Evolutionary conservation across 2,888 invertebrate genomes (phyloP), one percentile per base, ranked within the genome.

Genomic region (Dynastes maya): DNA sequence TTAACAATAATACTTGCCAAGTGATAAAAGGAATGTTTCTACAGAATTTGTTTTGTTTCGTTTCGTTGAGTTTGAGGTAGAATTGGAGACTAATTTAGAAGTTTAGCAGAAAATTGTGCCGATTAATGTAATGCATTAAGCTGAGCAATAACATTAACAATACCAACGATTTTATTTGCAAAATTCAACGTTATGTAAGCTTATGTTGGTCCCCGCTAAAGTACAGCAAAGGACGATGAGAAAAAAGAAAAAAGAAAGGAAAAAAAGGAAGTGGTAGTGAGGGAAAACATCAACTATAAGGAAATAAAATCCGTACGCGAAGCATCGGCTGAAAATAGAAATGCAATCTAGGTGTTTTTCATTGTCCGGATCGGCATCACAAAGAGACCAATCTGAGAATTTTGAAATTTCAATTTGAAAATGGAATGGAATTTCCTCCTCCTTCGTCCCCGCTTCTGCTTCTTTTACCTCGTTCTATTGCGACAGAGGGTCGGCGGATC

Each of bases 321-420:
- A 22, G 55, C 55, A 58, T 58, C 27, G 49, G 45, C 72, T 29
- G 72, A 45, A 74, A 74, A 74, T 68, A 77, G 77, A 63, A 78
- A 64, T 72, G 78, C 71, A 78, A 78, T 71, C 55, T 78, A 72
- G 71, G 78, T 78, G 70, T 71, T 64, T 61, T 65, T 71, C 71
- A 71, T 74, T 72, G 81, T 81, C 79, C 80, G 80, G 82, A 81
- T 82, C 81, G 82, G 80, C 78, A 79, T 82, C 83, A 85, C 84
- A 84, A 84, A 84, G 84, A 82, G 79, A 78, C 80, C 84, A 83
- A 84, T 84, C 82, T 83, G 82, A 83, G 85, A 85, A 84, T 86
- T 85, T 85, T 82, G 82, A 85, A 86, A 86, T 86, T 87, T 85
- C 86, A 86, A 87, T 87, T 86, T 85, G 85, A 85, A 86, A 86